Evolutionary conservation across 2,797 vertebrate species (phyloP), one percentile per base, ranked within the genome.

Genomic region (Gorsachius magnificus): DNA sequence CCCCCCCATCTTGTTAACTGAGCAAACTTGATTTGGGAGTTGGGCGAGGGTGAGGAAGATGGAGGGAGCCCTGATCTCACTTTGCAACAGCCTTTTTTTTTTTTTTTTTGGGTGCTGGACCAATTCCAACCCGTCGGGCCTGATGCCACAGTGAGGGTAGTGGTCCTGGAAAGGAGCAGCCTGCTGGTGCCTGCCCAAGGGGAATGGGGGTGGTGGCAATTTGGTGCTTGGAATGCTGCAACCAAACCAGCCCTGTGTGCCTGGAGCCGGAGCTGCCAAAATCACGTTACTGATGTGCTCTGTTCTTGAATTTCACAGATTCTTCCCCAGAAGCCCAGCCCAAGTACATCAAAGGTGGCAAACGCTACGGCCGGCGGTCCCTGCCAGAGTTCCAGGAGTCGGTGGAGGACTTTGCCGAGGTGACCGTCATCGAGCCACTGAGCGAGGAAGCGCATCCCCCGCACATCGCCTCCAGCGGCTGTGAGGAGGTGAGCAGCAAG

Each of bases 311-410:
- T 77, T 89, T 65, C 72, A 21, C 96, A 99, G 99, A 98, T 72
- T 97, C 88, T 46, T 99, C 98, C 28, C 98, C 98, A 0, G 99
- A 99, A 96, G 99, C 98, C 8, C 98, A 99, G 64, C 99, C 99
- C 87, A 99, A 99, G 97, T 99, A 99, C 51, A 98, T 99, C 93
- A 99, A 98, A 93, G 99, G 99, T 1, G 98, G 99, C 36, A 99
- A 99, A 76, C 99, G 99, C 21, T 99, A 99, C 0, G 99, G 99
- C 51, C 98, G 99, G 14, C 98, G 99, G 5, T 99, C 99, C 43
- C 98, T 98, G 20, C 99, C 99, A 0, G 99, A 99, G 94, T 98
- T 99, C 87, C 97, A 95, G 36, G 98, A 98, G 76, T 86, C 98
- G 0, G 88, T 96, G 95, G 96, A 98, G 13, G 98, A 98, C 83